Evolutionary conservation across 2,888 invertebrate genomes (phyloP), one percentile per base, ranked within the genome.

Genomic region (Xestia rhomboidea): DNA sequence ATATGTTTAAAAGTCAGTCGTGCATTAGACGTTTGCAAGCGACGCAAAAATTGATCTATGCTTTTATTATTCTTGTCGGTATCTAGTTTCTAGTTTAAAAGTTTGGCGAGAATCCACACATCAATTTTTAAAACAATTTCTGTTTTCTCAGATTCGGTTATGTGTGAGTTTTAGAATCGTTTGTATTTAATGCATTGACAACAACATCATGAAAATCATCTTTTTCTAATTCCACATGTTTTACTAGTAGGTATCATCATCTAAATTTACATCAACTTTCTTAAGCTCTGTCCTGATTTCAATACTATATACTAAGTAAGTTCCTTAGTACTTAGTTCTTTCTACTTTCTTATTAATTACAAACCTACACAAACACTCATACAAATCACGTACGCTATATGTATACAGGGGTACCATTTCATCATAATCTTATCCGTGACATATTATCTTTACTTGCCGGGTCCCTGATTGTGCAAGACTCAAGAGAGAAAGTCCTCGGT

Each of bases 401-500:
- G 44, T 15, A 44, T 63, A 27, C 27, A 54, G n/a, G 57, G 21
- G 21, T 77, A 7, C n/a, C 38, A 67, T 74, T 71, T 78, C 64
- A 67, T 73, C 64, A 72, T 49, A 46, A 46, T 70, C 15, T 46
- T 62, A 49, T 73, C 15, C 57, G 24, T n/a, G 49, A 66, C 64
- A 72, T 81, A 62, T 80, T 73, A 68, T 60, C 49, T 81, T 54
- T 68, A 30, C n/a, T 68, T 71, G 44, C 62, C 34, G 46, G 27
- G 30, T 73, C 66, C 71, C 57, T 27, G 73, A 30, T 84, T 76
- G 67, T 63, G 82, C 76, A 80, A 82, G 62, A 34, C 62, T 62
- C 21, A 34, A 34, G 54, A 80, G 77, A 75, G 86, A 86, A 86
- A 86, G 79, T 74, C 62, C 10, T 27, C 44, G 34, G 72, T 78